Evolutionary conservation across 2,888 invertebrate species (phyloP).

Genomic region (Leptarthrus brevirostris): DNA sequence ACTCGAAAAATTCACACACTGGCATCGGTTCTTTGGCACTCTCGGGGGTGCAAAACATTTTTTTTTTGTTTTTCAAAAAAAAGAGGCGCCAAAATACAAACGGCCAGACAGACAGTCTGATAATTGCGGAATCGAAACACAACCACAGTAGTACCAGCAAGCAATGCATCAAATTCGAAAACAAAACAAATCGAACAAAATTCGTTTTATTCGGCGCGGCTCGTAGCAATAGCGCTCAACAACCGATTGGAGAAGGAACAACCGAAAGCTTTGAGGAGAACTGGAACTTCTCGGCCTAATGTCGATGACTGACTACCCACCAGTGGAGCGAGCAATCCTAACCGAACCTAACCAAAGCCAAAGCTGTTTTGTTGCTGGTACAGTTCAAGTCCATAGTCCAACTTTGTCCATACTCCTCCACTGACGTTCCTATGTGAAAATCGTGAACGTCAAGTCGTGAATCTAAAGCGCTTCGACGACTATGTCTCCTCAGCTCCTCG

Average conservation of each 20-base stretch:
- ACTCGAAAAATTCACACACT: no score
- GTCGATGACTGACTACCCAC: conserved; percentile 61
- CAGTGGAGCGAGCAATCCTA: conserved; percentile 53
- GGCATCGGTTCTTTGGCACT: no score
- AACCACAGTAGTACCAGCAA: neutral
- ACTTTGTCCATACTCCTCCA: conserved; percentile 43
- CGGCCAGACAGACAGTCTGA: neutral
- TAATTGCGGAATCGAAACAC: neutral
- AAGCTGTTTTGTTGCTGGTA: neutral
- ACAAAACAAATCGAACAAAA: conserved; percentile 1
- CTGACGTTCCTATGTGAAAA: conserved; percentile 35
- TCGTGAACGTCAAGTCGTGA: no score
- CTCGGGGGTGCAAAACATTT: no score
- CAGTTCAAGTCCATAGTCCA: neutral
- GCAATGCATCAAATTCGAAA: neutral
- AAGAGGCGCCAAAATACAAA: conserved; percentile 39
- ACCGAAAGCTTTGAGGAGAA: conserved; percentile 15
- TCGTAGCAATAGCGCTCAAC: neutral
- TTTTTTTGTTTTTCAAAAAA: neutral
- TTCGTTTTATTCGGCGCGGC: conserved; percentile 7
- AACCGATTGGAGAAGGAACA: neutral
- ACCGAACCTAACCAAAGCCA: conserved; percentile 10
- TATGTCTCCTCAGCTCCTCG: no score
- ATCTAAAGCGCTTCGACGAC: no score
- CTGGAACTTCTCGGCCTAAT: conserved; percentile 60